Base-by-base conservation (phyloP, 2,888 invertebrate genomes). In the Synanthedon formicaeformis region DNA sequence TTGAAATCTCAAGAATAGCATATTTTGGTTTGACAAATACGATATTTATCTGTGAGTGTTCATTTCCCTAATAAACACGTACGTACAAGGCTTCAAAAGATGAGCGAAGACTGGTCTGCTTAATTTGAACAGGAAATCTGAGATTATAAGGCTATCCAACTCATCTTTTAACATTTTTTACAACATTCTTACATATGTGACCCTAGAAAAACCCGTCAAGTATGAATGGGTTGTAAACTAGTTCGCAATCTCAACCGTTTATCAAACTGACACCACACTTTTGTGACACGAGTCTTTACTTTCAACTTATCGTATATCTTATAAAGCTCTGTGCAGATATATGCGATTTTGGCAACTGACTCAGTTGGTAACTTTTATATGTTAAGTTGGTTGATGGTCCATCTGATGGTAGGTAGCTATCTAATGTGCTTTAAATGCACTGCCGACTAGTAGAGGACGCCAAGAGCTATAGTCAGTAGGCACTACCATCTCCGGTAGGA, bases 161-260 rank as follows among this genome's bases (percentile, higher is more conserved):
- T n/a, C 45, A 45, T 45, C 45, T 45, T 14, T 45, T 45, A 12
- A 14, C 45, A 45, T 45, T 45, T 45, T 45, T 45, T 45, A 45
- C 45, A 13, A 45, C 45, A 45, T 45, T 45, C 14, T 45, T 45
- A 13, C 45, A 13, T 45, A 12, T 13, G 41, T 45, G 14, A 45
- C 13, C 14, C 6, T n/a, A 45, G 45, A 45, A 45, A 63, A 65
- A 61, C 63, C 59, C 56, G 60, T 65, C 55, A 54, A 54, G 60
- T 65, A 78, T 79, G 81, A 81, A 81, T 81, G 81, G 67, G 56
- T 60, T 61, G 61, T 62, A 62, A 67, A 67, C 73, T 58, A 53
- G 65, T 57, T 40, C 52, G 23, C 57, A 70, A 82, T 82, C 82
- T 64, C 40, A 10, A 58, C 63, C 66, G 67, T 81, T 76, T 61